Conservation (phyloP, 2,113 vertebrate species). For the Piprites chloris region DNA sequence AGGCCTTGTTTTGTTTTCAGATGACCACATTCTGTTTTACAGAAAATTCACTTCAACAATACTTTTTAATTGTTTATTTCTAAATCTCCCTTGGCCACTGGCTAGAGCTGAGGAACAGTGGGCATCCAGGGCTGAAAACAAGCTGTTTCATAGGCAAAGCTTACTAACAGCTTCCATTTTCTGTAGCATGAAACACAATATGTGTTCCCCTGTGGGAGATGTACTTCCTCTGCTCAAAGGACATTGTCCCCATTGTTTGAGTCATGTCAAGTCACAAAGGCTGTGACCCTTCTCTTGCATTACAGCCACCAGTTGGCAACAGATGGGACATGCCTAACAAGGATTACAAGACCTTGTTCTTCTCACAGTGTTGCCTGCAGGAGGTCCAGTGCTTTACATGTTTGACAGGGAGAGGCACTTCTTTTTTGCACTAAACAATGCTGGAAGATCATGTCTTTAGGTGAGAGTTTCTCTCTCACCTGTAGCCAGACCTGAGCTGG, state of each 20-base stretch:
- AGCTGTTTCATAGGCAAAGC: background rate
- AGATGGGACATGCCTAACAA: background rate
- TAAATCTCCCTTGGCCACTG: background rate
- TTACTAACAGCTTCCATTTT: background rate
- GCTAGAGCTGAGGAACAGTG: background rate
- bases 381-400: rapidly evolving
- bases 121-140: background rate
- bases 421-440: background rate
- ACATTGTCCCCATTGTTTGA: background rate
- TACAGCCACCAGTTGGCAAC: background rate
- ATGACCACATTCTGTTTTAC: background rate
- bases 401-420: background rate
- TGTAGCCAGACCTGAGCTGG: background rate
- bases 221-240: background rate
- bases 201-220: background rate
- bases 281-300: background rate
- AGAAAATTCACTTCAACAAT: background rate
- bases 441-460: background rate
- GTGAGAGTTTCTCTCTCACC: background rate
- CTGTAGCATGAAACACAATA: background rate
- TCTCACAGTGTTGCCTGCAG: background rate
- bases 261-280: background rate
- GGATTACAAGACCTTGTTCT: background rate
- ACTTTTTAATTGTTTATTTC: background rate
- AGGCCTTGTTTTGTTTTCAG: constrained; percentile 17